These are phyloP conservation scores for Stenotaenia linearis DNA, from an alignment of 2,888 invertebrate genomes.

Conservation along the genomic window DNA sequence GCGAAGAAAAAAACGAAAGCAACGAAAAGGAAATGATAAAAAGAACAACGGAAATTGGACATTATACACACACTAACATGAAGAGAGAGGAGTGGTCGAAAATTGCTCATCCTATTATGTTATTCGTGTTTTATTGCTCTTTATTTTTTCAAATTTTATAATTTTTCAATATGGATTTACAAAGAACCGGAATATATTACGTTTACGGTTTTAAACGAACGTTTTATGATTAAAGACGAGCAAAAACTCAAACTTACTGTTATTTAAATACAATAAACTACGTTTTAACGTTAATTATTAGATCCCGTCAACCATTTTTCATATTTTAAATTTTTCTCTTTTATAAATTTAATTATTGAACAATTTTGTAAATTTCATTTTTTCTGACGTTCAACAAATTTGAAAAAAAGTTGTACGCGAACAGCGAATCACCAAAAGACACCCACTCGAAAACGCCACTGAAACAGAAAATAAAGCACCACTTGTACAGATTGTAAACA, in stretches of 20 bases:
- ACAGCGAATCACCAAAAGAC: background rate
- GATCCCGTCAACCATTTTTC: no score
- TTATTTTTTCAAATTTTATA: background rate
- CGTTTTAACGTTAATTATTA: no score
- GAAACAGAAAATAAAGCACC: background rate
- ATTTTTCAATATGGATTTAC: no score
- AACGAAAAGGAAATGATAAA: background rate
- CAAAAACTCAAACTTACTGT: no score
- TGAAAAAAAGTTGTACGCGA: background rate
- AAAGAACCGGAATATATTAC: no score
- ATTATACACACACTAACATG: background rate
- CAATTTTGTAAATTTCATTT: no score
- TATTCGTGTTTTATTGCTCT: background rate
- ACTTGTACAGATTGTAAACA: background rate
- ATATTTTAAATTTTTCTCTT: no score
- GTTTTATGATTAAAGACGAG: no score
- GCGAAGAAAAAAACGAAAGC: background rate
- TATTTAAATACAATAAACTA: no score
- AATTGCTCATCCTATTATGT: background rate
- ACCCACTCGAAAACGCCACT: background rate
- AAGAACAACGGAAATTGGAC: slow-evolving; percentile 6
- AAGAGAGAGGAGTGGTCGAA: background rate
- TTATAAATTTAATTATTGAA: no score
- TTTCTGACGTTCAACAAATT: background rate
- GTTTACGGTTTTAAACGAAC: no score